A percentile compares a stretch with the other conserved stretches of the same genome.
Conservation (phyloP, 2,113 vertebrate genomes). For the Sylvietta virens region DNA sequence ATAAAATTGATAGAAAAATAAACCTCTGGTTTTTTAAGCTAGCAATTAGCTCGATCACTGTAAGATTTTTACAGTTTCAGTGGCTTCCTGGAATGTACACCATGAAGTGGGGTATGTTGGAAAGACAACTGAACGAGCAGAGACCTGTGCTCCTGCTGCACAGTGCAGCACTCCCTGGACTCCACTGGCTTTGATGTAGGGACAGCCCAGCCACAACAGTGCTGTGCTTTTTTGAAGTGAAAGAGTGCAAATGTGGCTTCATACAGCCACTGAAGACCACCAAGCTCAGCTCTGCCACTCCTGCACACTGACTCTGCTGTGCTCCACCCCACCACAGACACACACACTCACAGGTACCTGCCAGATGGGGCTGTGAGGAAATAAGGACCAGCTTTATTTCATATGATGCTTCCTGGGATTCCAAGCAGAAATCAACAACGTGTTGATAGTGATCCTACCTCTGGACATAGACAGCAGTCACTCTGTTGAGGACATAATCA, state of each 20-base stretch:
- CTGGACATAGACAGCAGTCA: background rate
- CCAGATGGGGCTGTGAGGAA: background rate
- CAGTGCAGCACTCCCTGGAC: background rate
- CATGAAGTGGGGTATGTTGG: background rate
- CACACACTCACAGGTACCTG: accelerated
- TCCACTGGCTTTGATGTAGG: accelerated
- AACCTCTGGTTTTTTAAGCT: background rate
- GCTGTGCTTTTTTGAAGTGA: background rate
- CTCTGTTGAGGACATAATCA: background rate
- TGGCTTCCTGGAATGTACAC: background rate
- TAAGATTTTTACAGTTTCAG: background rate
- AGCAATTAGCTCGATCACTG: background rate
- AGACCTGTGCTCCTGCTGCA: background rate
- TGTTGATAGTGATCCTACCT: accelerated
- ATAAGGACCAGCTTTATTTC: background rate
- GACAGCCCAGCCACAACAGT: background rate
- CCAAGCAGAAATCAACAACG: background rate
- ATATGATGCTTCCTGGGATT: background rate
- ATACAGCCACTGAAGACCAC: background rate
- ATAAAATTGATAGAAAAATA: background rate
- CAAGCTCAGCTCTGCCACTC: background rate
- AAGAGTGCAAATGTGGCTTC: background rate
- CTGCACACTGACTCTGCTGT: background rate
- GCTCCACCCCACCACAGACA: background rate
- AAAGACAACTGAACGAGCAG: accelerated